Evolutionary conservation across 2,797 vertebrate species (phyloP), one percentile per base, ranked within the genome.

Genomic region (Takifugu ocellatus): DNA sequence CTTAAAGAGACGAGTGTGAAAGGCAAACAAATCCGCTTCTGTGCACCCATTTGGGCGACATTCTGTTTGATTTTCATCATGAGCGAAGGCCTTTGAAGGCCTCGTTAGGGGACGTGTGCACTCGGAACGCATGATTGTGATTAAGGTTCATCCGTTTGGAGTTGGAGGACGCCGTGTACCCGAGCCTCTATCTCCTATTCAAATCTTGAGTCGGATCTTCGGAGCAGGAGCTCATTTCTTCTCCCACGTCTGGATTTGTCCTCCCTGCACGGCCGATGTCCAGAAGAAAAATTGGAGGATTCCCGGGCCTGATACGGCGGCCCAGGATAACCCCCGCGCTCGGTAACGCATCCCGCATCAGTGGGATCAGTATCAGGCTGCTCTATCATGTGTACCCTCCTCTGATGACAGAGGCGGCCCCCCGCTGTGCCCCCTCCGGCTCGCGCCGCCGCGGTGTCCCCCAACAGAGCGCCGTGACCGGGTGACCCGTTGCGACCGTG

Each of bases 21-120:
- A 86, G 61, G 61, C 70, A 82, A 79, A 82, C 76, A 82, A 79
- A 83, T 66, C 56, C 29, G 31, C 33, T 2, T 65, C 50, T 77
- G 70, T 50, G 56, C 54, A 56, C 56, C 50, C 51, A 74, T 64
- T 72, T 77, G 63, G 5, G 4, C 49, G 54, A 70, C 63, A 67
- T 83, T 76, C 71, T 73, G 68, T 81, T 81, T 78, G 54, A 63
- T 56, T 75, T 66, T 63, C 54, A 61, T 69, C 46, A 51, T 11
- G 59, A 66, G 62, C 54, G 53, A 29, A 60, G 50, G 29, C 29
- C 3, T 47, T 66, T 63, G 31, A 66, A 72, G 58, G 51, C 36
- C 45, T 66, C 43, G 50, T 60, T 70, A 56, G 79, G 60, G 72
- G 72, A 71, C 27, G 54, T 64, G 21, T 56, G 43, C 72, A 68